Conservation (phyloP, 2,888 invertebrate species). For the Perdita meconis region DNA sequence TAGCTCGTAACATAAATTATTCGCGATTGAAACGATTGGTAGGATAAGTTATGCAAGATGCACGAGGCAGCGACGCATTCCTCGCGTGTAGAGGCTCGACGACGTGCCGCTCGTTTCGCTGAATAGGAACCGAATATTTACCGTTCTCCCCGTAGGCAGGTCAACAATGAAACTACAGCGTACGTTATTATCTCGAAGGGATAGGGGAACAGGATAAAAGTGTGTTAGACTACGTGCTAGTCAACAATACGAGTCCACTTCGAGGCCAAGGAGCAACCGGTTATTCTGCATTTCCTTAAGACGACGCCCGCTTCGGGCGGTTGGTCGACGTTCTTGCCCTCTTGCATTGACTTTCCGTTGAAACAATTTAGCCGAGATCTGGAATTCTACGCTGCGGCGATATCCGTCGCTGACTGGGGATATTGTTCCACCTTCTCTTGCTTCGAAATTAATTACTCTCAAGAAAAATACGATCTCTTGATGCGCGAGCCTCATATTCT, state of each 20-base stretch:
- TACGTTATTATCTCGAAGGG: conserved; percentile 39
- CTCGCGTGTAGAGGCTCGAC: conserved; percentile 6
- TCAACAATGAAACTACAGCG: conserved; percentile 37
- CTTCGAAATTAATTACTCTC: neutral
- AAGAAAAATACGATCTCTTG: neutral
- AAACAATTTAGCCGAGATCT: conserved; percentile 31
- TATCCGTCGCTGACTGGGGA: neutral
- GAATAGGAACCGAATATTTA: conserved; percentile 40
- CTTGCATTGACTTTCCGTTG: conserved; percentile 53
- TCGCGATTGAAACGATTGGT: conserved; percentile 35
- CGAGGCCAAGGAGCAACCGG: conserved; percentile 81
- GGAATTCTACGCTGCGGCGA: neutral
- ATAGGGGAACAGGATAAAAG: conserved; percentile 33
- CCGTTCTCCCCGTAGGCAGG: conserved; percentile 32
- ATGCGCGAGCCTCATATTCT: too few species aligned
- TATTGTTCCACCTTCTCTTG: neutral
- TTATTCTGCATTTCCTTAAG: conserved; percentile 79
- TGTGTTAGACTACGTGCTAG: conserved; percentile 30
- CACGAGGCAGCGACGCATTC: conserved; percentile 39
- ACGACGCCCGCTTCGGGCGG: conserved; percentile 69
- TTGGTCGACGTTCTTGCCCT: conserved; percentile 61
- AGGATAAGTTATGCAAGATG: conserved; percentile 49
- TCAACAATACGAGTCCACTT: conserved; percentile 68
- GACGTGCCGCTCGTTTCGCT: neutral
- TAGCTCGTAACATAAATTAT: conserved; percentile 21